These are phyloP conservation scores for Cynocephalus volans DNA, from an alignment of 2,113 vertebrate species.

Conservation along the genomic window DNA sequence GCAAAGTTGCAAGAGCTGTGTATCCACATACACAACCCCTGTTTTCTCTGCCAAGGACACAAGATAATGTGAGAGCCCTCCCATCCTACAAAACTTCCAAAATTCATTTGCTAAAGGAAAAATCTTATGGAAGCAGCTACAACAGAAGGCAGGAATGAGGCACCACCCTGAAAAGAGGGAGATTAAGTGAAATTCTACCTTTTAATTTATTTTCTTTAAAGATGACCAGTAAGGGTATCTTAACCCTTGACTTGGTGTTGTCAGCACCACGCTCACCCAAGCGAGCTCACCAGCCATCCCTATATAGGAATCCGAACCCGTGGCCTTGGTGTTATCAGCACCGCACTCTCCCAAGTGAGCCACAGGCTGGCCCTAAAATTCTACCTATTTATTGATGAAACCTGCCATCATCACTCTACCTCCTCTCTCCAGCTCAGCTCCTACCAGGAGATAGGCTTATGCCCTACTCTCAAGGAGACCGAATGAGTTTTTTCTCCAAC, in stretches of 20 bases:
- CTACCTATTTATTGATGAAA: not conserved
- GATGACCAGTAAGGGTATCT: too few species aligned
- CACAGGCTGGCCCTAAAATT: not conserved
- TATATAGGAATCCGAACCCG: too few species aligned
- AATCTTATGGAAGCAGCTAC: not conserved
- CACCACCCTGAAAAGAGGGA: not conserved
- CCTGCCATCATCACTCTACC: not conserved
- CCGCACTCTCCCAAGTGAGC: too few species aligned
- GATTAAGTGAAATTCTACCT: not conserved
- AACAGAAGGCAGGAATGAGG: not conserved
- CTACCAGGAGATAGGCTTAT: not conserved
- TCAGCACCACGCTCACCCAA: too few species aligned
- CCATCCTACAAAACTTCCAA: not conserved
- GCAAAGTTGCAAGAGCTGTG: not conserved
- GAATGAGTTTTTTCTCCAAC: not conserved
- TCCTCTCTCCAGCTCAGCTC: not conserved
- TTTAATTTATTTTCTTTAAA: too few species aligned
- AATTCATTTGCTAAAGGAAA: constrained; percentile 22
- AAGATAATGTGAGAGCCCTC: not conserved
- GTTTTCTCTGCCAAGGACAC: not conserved
- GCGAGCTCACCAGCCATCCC: too few species aligned
- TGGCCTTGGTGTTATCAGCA: too few species aligned
- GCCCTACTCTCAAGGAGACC: not conserved
- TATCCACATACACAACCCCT: not conserved
- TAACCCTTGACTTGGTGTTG: too few species aligned